Conservation (phyloP, 1,140 invertebrate genomes). For the Physella acuta region DNA sequence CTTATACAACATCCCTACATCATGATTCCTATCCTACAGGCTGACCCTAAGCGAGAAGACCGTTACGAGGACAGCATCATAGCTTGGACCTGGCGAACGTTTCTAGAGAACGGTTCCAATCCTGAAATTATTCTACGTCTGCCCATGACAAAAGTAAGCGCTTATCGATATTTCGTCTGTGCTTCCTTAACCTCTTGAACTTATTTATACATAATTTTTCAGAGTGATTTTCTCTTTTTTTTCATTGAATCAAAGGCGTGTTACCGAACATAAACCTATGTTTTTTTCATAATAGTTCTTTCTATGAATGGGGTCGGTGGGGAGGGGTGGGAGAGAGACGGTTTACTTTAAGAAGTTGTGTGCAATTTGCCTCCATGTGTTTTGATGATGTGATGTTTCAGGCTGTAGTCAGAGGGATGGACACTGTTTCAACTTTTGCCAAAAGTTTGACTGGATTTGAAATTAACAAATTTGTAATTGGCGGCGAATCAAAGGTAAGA, state of each 20-base stretch:
- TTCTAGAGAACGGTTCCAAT: neutral
- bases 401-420: neutral
- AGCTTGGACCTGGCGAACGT: conserved; percentile 1
- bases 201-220: no score
- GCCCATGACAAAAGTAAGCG: conserved; percentile 7
- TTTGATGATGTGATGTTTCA: neutral
- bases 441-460: neutral
- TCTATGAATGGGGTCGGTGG: no score
- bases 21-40: neutral
- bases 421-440: neutral
- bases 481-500: neutral
- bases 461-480: neutral
- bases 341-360: no score
- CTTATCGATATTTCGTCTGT: no score
- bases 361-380: no score
- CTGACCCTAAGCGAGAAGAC: neutral
- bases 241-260: no score
- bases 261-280: no score
- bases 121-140: neutral
- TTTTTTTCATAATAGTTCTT: no score
- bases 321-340: no score
- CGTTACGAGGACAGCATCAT: neutral
- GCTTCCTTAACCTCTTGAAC: no score
- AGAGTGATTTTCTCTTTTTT: no score
- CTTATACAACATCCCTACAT: no score